These are phyloP conservation scores for Sinocyclocheilus maitianheensis DNA, from an alignment of 2,113 vertebrate species.

Conservation along the genomic window DNA sequence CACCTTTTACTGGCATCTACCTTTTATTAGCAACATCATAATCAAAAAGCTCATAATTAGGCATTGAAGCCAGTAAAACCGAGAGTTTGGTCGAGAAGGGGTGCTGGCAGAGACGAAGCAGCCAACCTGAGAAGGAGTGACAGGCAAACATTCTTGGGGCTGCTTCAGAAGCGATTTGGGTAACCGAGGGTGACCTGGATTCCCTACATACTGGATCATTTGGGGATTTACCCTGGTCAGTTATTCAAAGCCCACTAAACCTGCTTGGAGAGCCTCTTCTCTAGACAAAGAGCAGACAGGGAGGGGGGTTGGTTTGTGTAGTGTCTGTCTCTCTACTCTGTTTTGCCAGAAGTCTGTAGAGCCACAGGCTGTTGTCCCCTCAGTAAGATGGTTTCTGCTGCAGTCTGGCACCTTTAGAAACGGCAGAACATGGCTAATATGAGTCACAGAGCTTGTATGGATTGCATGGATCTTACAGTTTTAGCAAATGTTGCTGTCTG, in stretches of 20 bases:
- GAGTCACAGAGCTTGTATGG: not conserved
- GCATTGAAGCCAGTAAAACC: conserved; percentile 18
- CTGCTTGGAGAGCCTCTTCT: conserved; percentile 37
- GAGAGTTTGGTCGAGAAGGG: not conserved
- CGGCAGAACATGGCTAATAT: conserved; percentile 16
- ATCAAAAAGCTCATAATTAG: conserved; percentile 35
- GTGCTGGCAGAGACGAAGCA: not conserved
- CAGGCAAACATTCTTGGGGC: conserved; percentile 52
- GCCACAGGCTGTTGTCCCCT: conserved; percentile 29
- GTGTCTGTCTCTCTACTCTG: conserved; percentile 21
- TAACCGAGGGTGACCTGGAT: conserved; percentile 54
- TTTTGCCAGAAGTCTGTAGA: conserved; percentile 41
- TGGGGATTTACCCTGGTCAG: conserved; percentile 55
- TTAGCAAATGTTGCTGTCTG: conserved; percentile 16
- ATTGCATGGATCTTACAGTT: not conserved
- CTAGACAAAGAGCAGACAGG: conserved; percentile 37
- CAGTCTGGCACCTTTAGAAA: conserved; percentile 42
- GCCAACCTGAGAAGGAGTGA: not conserved
- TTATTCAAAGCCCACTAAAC: conserved; percentile 52
- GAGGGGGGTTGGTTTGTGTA: conserved; percentile 8
- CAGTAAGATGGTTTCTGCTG: conserved; percentile 24
- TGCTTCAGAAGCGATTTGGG: conserved; percentile 55
- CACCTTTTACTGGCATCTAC: conserved; percentile 36
- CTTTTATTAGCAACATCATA: conserved; percentile 47
- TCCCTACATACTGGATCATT: conserved; percentile 45